Percentiles rank a stretch among this genome's conserved stretches.
These are phyloP conservation scores for Boulengeromyrus knoepffleri DNA, from an alignment of 2,113 vertebrate species.

Conservation along the genomic window DNA sequence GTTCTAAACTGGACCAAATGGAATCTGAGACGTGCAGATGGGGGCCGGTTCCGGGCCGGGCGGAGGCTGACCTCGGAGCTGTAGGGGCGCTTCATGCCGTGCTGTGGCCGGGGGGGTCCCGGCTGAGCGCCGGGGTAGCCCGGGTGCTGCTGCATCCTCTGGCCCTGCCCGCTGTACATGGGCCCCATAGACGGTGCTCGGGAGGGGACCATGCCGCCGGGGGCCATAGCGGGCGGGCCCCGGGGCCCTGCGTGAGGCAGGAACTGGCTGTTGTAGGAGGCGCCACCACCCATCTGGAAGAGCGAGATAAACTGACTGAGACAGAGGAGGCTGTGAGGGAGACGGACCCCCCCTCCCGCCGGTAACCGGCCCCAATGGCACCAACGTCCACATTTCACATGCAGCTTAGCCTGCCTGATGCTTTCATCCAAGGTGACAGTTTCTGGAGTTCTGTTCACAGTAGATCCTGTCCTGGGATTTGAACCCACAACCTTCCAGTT, in stretches of 20 bases:
- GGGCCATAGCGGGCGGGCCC: slow-evolving; percentile 64
- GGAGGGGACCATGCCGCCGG: slow-evolving; percentile 66
- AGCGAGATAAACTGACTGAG: neutral
- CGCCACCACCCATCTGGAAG: slow-evolving; percentile 74
- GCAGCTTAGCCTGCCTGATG: neutral
- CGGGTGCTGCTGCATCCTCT: slow-evolving; percentile 75
- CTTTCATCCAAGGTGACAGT: neutral
- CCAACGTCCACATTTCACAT: neutral
- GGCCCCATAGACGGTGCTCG: slow-evolving; percentile 55
- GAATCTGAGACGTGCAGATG: neutral
- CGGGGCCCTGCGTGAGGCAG: slow-evolving; percentile 76
- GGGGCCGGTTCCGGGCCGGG: neutral
- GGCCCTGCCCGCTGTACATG: slow-evolving; percentile 65
- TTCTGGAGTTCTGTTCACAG: neutral
- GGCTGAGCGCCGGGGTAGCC: slow-evolving; percentile 70
- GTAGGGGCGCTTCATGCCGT: slow-evolving; percentile 77
- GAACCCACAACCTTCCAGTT: neutral
- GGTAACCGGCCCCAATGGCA: neutral
- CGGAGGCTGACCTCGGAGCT: slow-evolving; percentile 69
- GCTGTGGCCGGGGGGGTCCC: slow-evolving; percentile 54
- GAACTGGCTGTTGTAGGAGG: slow-evolving; percentile 83
- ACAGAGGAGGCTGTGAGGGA: neutral
- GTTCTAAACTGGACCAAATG: neutral
- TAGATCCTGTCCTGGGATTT: neutral
- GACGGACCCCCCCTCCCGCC: too few species aligned